Evolutionary conservation across 1,140 invertebrate genomes (phyloP).

Genomic region (Chironomus tepperi): DNA sequence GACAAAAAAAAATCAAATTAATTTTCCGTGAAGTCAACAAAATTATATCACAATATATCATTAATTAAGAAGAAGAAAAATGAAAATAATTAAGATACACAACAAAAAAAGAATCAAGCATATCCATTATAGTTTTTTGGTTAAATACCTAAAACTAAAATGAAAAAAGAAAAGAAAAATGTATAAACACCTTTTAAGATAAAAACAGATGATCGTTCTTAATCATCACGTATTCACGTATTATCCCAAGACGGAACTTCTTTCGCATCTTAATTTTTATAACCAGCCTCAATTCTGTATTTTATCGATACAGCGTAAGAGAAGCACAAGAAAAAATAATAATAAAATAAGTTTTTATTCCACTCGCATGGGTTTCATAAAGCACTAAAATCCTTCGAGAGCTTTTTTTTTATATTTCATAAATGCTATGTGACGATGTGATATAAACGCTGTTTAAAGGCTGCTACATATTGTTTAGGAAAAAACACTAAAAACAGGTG

Average conservation of each 20-base stretch:
- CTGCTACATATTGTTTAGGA: background rate
- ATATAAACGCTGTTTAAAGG: background rate
- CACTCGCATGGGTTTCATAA: background rate
- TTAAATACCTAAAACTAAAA: background rate
- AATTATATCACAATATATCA: background rate
- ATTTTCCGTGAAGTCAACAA: no score
- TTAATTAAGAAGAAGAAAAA: background rate
- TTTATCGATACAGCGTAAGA: constrained; percentile 11
- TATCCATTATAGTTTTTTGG: background rate
- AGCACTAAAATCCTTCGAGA: constrained; percentile 12
- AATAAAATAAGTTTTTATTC: constrained; percentile 10
- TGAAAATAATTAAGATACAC: background rate
- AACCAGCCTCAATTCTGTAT: background rate
- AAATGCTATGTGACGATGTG: background rate
- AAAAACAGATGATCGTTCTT: constrained; percentile 22
- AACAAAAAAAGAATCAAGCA: background rate
- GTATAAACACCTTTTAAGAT: background rate
- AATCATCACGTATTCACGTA: background rate
- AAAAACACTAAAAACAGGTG: constrained; percentile 8
- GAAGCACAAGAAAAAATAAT: background rate
- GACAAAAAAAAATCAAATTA: no score
- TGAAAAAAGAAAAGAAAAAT: no score
- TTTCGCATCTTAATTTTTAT: constrained; percentile 16
- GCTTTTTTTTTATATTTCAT: constrained; percentile 1
- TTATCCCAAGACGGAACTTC: constrained; percentile 21